Evolutionary conservation across 2,113 vertebrate genomes (phyloP).

Genomic region (Nycticorax nycticorax): DNA sequence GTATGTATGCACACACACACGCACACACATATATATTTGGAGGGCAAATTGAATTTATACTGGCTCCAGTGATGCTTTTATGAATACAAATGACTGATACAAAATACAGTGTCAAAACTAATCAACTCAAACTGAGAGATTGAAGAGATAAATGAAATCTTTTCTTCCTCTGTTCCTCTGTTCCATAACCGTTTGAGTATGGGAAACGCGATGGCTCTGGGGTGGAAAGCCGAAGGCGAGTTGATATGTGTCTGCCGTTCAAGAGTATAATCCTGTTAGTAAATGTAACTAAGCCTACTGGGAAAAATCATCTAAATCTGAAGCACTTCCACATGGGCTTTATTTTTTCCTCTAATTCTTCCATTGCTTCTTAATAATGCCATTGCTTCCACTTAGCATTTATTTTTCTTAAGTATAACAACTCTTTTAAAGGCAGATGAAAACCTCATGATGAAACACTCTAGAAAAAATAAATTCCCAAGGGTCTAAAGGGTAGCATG

Average conservation of each 20-base stretch:
- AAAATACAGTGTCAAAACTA: conserved; percentile 13
- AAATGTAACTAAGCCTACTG: conserved; percentile 9
- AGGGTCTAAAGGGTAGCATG: neutral
- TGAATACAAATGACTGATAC: neutral
- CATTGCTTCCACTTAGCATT: neutral
- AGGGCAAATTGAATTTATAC: neutral
- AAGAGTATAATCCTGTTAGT: conserved; percentile 9
- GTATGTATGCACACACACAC: neutral
- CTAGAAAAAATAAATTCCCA: neutral
- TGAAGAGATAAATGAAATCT: neutral
- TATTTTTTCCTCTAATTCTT: neutral
- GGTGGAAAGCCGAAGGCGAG: neutral
- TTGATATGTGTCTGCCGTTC: conserved; percentile 2
- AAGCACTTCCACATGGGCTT: neutral
- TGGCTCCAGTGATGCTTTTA: neutral
- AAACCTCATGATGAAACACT: neutral
- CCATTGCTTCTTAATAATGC: neutral
- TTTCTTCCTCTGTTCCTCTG: neutral
- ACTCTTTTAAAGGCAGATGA: neutral
- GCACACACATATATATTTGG: neutral
- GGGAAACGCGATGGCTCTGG: neutral
- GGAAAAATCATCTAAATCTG: neutral
- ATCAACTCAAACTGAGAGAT: neutral
- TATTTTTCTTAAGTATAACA: neutral
- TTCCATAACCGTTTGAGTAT: neutral